Base-by-base conservation (phyloP, 2,113 vertebrate species). In the Cochlearius cochlearius region DNA sequence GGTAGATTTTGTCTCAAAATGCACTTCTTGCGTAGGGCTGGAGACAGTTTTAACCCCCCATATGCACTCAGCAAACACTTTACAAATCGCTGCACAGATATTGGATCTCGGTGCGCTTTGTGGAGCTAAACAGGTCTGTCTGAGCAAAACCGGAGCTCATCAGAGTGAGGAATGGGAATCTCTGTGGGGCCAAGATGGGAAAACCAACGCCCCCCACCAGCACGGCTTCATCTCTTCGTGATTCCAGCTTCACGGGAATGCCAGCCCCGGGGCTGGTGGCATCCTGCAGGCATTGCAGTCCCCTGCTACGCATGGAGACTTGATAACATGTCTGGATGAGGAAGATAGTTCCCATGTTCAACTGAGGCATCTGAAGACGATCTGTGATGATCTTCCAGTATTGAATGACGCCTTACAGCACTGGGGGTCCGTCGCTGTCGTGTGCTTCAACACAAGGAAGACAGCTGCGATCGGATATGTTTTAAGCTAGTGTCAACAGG, bases 341-440 rank as follows among this genome's bases (percentile, higher is more conserved):
- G 34, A 58, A 41, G 26, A 32, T 5, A 19, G 67, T n/a, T 38
- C 17, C 1, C 16, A n/a, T 53, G 32, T 59, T 45, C 30, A 49
- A 15, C 4, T 4, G 41, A 60, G 52, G 67, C 36, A 19, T 36
- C 73, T 36, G 56, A 52, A 34, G 62, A 36, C 1, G 2, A 34
- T 30, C 86, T 39, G 16, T 27, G 81, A 9, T 52, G 36, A 26
- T 74, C n/a, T 64, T 9, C 56, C 32, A 39, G 25, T 5, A 9
- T 2, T 64, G 81, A 86, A 8, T 26, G 76, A 34, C 58, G 50
- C 77, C 87, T 79, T 13, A 5, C 11, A 45, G 67, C 62, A 5
- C 50, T 36, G 1, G 1, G n/a, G 59, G n/a, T 63, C 55, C 3
- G 0, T 74, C n/a, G 2, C 81, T 23, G 72, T 13, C 9, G 0